phyloP scores from a whole-genome alignment of 2,113 vertebrate species.

The Spea bombifrons region DNA sequence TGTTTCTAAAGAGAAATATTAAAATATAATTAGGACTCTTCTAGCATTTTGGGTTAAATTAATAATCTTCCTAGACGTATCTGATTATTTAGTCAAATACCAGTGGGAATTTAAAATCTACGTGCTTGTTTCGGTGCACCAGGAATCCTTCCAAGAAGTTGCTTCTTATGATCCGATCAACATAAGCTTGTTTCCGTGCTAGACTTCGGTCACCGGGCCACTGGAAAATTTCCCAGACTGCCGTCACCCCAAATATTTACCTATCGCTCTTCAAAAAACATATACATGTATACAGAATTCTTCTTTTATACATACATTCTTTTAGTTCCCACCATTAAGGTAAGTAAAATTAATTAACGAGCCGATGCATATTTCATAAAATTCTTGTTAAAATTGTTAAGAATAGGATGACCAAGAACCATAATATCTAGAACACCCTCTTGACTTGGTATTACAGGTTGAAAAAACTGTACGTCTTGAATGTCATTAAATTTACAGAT shows the following conservation, averaged over 20 bases:
- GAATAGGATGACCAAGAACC: no score
- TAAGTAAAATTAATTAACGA: no score
- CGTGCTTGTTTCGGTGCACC: constrained; percentile 18
- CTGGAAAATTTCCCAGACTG: neutral
- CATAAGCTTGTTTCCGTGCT: constrained; percentile 23
- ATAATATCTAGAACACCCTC: no score
- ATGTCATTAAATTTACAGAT: no score
- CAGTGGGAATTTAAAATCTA: constrained; percentile 24
- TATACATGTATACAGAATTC: no score
- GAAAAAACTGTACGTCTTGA: no score
- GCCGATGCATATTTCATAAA: no score
- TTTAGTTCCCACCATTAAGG: no score
- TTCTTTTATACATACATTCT: no score
- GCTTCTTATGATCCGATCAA: constrained; percentile 35
- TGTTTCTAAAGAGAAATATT: constrained; percentile 7
- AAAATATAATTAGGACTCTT: constrained; percentile 11
- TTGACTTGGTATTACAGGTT: no score
- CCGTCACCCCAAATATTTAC: constrained; percentile 11
- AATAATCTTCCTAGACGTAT: neutral
- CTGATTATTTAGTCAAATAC: constrained; percentile 29
- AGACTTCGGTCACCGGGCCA: constrained; percentile 9
- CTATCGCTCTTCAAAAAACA: neutral
- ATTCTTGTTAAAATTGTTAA: no score
- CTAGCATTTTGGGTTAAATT: constrained; percentile 10
- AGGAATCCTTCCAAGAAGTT: constrained; percentile 43